Evolutionary conservation across 2,888 invertebrate genomes (phyloP), one percentile per base, ranked within the genome.

Genomic region (Philereme transversata): DNA sequence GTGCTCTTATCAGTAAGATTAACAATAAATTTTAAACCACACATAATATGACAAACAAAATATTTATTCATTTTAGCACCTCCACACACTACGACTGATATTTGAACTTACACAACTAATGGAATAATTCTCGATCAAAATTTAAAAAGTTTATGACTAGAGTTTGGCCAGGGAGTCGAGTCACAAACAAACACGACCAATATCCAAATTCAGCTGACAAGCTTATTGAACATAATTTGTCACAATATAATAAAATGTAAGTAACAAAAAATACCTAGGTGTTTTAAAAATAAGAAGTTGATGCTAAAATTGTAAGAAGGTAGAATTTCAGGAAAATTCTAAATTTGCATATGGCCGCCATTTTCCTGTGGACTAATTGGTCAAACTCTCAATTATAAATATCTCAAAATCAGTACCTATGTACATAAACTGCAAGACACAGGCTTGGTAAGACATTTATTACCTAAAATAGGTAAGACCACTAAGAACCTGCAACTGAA

Each of bases 1-100:
- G 74, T 73, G 77, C 76, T 78, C 74, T 75, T 71, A 71, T 66
- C 75, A 75, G 63, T 70, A 45, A 64, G 22, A 34, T 43, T 66
- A 75, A 77, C 65, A 74, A 81, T 77, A 82, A 79, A 74, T 74
- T 75, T 51, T 81, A 78, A 81, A 77, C 81, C 76, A 81, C 75
- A 81, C 74, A 82, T 72, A 81, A 78, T 10, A 73, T 65, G 68
- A 82, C 77, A 78, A 77, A 52, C 49, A 78, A 80, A 82, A 77
- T 73, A 77, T 78, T 79, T 83, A 82, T 74, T 80, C 74, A 79
- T 76, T 83, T 86, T 90, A 91, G 91, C 90, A 91, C 91, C 91
- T 84, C 78, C 86, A 85, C 86, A 88, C 81, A 83, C 83, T 88
- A 84, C 78, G 69, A 75, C 76, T 77, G 78, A 77, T 81, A 79